Evolutionary conservation across 2,888 invertebrate species (phyloP).

Genomic region (Halictus quadricinctus): DNA sequence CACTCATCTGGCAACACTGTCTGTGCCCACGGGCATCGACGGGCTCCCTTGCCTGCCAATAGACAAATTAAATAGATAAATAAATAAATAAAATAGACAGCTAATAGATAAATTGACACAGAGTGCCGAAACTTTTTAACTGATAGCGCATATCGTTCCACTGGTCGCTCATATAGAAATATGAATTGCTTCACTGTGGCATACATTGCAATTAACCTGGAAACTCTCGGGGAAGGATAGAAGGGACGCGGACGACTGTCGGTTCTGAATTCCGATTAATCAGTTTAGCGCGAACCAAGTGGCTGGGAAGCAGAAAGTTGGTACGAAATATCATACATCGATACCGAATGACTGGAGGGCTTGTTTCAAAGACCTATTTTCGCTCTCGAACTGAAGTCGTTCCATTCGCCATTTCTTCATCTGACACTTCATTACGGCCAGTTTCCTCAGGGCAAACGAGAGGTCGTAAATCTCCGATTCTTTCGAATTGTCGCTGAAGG

Average conservation of each 20-base stretch:
- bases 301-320: not conserved
- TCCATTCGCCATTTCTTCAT: conserved; percentile 79
- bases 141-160: not conserved
- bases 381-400: conserved; percentile 76
- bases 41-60: no score
- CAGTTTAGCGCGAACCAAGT: conserved; percentile 28
- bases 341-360: conserved; percentile 74
- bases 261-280: conserved; percentile 47
- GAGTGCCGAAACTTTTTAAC: not conserved
- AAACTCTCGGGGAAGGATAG: not conserved
- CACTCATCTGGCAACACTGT: no score
- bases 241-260: conserved; percentile 5
- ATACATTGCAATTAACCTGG: not conserved
- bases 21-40: no score
- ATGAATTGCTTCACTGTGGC: not conserved
- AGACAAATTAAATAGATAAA: no score
- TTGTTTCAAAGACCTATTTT: conserved; percentile 75
- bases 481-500: conserved; percentile 72
- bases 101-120: not conserved
- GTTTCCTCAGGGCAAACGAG: conserved; percentile 75
- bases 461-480: conserved; percentile 75
- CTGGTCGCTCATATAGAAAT: not conserved
- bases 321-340: conserved; percentile 58
- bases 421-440: conserved; percentile 78
- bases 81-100: no score